Evolutionary conservation across 2,113 vertebrate genomes (phyloP).

Genomic region (Pogonocichla stellata): DNA sequence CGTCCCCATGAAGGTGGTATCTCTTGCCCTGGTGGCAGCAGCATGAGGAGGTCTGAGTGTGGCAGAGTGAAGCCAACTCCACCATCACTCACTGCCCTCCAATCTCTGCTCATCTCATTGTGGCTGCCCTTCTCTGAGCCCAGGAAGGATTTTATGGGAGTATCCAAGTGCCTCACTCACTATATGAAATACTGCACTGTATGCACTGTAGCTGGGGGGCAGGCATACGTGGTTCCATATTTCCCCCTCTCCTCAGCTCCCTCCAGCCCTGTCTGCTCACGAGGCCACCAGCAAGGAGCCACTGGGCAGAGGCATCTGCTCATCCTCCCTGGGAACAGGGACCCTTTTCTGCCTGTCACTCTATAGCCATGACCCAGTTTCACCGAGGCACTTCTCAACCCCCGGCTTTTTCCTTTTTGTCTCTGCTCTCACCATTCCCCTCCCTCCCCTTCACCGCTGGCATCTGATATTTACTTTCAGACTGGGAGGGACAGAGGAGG

Average conservation of each 20-base stretch:
- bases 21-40: background rate
- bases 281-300: accelerated
- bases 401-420: background rate
- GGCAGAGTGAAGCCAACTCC: background rate
- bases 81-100: background rate
- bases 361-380: slow-evolving; percentile 67
- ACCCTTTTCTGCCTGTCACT: slow-evolving; percentile 13
- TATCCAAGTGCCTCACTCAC: background rate
- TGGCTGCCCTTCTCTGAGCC: background rate
- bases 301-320: background rate
- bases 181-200: accelerated
- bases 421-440: background rate
- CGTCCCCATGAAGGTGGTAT: background rate
- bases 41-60: background rate
- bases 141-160: background rate
- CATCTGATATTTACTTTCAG: slow-evolving; percentile 49
- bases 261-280: background rate
- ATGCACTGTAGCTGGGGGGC: background rate
- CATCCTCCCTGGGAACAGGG: background rate
- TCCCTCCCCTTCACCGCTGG: background rate
- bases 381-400: background rate
- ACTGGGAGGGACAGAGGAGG: slow-evolving; percentile 17
- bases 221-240: accelerated
- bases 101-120: background rate
- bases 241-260: background rate